Evolutionary conservation across 2,888 invertebrate genomes (phyloP).

Genomic region (Candidula unifasciata): DNA sequence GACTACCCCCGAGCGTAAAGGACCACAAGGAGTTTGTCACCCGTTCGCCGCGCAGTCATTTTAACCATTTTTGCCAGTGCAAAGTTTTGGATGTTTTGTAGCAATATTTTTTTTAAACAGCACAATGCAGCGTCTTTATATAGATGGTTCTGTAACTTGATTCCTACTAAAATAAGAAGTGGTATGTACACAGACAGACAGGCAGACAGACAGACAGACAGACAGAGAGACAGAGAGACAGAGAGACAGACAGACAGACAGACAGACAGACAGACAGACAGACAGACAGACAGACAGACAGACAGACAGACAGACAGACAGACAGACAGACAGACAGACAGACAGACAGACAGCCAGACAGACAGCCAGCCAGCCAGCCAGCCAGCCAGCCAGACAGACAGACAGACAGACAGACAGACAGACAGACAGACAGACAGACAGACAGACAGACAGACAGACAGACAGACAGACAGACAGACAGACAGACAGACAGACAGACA

Average conservation of each 20-base stretch:
- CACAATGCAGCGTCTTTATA: too few relatives aligned
- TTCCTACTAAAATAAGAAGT: too few relatives aligned
- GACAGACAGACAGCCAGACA: conserved; percentile 14
- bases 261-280: neutral
- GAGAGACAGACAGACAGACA: conserved; percentile 17
- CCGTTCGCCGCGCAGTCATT: too few relatives aligned
- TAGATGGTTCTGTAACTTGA: too few relatives aligned
- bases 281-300: conserved; percentile 10
- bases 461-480: conserved; percentile 6
- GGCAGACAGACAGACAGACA: neutral
- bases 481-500: too few relatives aligned
- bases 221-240: neutral
- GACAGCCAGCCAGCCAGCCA: neutral
- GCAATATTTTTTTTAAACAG: too few relatives aligned
- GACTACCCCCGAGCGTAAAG: too few relatives aligned
- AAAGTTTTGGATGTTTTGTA: too few relatives aligned
- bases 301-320: conserved; percentile 38
- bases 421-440: conserved; percentile 8
- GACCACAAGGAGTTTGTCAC: too few relatives aligned
- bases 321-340: conserved; percentile 36
- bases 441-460: conserved; percentile 8
- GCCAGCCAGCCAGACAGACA: neutral
- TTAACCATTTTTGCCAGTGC: too few relatives aligned
- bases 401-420: neutral
- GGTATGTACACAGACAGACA: too few relatives aligned